These are phyloP conservation scores for Ochlodes sylvanus DNA, from an alignment of 2,888 invertebrate species.

Conservation along the genomic window DNA sequence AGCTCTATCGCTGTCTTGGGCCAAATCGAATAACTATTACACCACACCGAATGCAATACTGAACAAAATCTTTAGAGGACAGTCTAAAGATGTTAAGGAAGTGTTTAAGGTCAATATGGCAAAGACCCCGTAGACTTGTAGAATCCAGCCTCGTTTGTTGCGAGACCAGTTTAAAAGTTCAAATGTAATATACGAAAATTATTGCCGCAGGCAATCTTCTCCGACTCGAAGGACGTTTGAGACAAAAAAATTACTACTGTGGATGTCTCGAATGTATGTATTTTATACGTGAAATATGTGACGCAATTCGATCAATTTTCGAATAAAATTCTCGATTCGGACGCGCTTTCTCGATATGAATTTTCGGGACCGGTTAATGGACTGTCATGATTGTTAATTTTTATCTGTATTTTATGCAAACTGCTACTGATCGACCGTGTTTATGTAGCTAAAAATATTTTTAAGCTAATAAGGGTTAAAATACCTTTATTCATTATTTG, in stretches of 20 bases:
- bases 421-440: not conserved
- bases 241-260: conserved; percentile 38
- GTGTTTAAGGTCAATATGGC: conserved; percentile 47
- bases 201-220: conserved; percentile 37
- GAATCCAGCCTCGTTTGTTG: conserved; percentile 32
- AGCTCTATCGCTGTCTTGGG: not conserved
- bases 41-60: conserved; percentile 3
- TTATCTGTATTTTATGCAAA: conserved; percentile 11
- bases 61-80: conserved; percentile 13
- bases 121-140: conserved; percentile 37
- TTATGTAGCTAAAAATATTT: not conserved
- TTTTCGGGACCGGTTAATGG: conserved; percentile 27
- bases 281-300: conserved; percentile 24
- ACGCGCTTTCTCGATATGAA: conserved; percentile 28
- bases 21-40: conserved; percentile 2
- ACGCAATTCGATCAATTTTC: conserved; percentile 13
- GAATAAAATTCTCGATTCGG: conserved; percentile 24
- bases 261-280: conserved; percentile 10
- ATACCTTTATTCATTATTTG: not conserved
- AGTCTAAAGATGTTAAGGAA: conserved; percentile 39
- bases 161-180: conserved; percentile 45
- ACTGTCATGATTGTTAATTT: conserved; percentile 12
- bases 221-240: conserved; percentile 31
- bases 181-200: conserved; percentile 43
- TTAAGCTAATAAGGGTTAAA: not conserved